These are phyloP conservation scores for Drosophila fungiperda DNA, from an alignment of 2,888 invertebrate genomes.

Conservation along the genomic window DNA sequence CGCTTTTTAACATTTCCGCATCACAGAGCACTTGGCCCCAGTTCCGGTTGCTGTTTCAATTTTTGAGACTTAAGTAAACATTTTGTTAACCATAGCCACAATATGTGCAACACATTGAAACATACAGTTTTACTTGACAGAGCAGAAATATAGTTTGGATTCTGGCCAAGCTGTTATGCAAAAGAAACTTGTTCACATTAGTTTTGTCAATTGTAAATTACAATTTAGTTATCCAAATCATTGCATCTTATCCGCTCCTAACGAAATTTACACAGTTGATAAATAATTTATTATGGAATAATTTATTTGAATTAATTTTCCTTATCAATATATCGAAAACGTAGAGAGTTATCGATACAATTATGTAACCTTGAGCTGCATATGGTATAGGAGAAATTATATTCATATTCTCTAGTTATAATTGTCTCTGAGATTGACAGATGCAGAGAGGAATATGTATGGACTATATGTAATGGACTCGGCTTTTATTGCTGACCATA, in stretches of 20 bases:
- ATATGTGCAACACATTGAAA: neutral
- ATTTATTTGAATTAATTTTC: neutral
- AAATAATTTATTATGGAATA: neutral
- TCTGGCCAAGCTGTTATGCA: neutral
- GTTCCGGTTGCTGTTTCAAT: neutral
- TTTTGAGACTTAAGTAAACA: neutral
- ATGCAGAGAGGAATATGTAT: neutral
- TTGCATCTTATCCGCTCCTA: neutral
- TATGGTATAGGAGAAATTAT: neutral
- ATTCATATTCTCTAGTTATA: neutral
- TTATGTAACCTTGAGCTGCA: neutral
- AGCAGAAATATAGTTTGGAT: neutral
- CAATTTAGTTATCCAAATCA: neutral
- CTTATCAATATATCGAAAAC: neutral
- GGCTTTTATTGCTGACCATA: neutral
- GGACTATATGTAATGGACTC: neutral
- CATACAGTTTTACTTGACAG: neutral
- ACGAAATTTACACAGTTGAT: neutral
- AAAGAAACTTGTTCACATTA: neutral
- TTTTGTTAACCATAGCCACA: neutral
- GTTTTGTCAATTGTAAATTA: neutral
- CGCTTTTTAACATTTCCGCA: neutral
- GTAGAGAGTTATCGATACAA: neutral
- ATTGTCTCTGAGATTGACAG: neutral
- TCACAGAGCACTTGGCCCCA: neutral